Evolutionary conservation across 2,888 invertebrate species (phyloP), one percentile per base, ranked within the genome.

Genomic region (Nomada goodeniana): DNA sequence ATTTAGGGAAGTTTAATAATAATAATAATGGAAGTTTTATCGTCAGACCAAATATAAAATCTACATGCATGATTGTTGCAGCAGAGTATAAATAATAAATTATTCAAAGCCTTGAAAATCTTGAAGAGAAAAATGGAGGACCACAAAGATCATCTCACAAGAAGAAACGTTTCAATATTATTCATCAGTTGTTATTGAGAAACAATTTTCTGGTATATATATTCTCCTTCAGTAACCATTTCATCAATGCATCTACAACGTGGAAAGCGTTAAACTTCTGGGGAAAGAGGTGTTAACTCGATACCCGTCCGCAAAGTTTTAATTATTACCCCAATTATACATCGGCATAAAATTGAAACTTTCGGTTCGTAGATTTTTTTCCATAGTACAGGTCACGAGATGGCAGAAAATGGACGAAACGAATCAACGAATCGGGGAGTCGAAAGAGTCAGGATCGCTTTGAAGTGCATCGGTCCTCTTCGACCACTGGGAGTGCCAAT

Each of bases 401-500:
- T 57, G 64, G 68, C 44, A 36, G 74, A 86, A 70, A 73, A 79
- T 53, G 59, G 68, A 76, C 68, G 60, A 61, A 81, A 77, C 50
- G 78, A 68, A 81, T 71, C 65, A 79, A 71, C 42, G 76, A 69
- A 57, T 55, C 42, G 50, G 64, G 69, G 75, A 68, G 50, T 29
- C 79, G 70, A 69, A 71, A 76, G 76, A 73, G 70, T 50, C 20
- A 23, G 53, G 72, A 42, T 63, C 61, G 67, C 70, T 80, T 82
- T 85, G 80, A 83, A 76, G 75, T 82, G 81, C 82, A 64, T 65
- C 82, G 69, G 60, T 65, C 70, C 80, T 84, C 73, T 82, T 74
- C 76, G 83, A 76, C 77, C 80, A 76, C 60, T 88, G 87, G 88
- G 90, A 89, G 90, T 88, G 90, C 84, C 90, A 86, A 80, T 82